Conservation (phyloP, 2,888 invertebrate genomes). For the Temnothorax ravouxi region DNA sequence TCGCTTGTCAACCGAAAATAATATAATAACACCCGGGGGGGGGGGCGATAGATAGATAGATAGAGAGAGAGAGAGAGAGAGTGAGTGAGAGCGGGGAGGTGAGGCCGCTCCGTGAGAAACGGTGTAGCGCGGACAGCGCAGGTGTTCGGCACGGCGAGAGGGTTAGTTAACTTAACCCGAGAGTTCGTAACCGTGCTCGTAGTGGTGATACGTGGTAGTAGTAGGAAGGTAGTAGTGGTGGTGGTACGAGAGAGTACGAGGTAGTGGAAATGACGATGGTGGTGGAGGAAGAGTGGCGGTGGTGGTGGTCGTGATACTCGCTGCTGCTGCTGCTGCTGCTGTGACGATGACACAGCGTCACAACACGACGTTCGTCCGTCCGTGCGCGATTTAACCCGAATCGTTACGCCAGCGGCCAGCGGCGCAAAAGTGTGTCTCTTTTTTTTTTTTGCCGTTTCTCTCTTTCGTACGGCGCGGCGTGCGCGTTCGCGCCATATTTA, state of each 20-base stretch:
- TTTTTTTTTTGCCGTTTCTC: no score
- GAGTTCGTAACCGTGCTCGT: constrained; percentile 76
- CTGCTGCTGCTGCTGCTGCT: constrained; percentile 77
- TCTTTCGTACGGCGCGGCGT: constrained; percentile 62
- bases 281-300: constrained; percentile 62
- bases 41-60: no score
- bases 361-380: constrained; percentile 79
- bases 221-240: constrained; percentile 54
- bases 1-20: constrained; percentile 56
- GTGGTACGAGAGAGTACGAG: constrained; percentile 38
- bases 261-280: constrained; percentile 56
- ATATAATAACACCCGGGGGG: constrained; percentile 57
- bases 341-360: constrained; percentile 82
- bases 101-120: constrained; percentile 73
- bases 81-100: constrained; percentile 67
- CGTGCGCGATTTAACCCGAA: constrained; percentile 78
- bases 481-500: constrained; percentile 74
- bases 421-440: constrained; percentile 60
- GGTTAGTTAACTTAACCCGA: constrained; percentile 81
- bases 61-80: background rate
- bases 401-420: constrained; percentile 72
- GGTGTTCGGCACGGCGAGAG: constrained; percentile 78
- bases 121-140: constrained; percentile 74
- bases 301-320: constrained; percentile 67
- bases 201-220: constrained; percentile 51